Base-by-base conservation (phyloP, 2,113 vertebrate genomes). In the Triplophysa siluroides region DNA sequence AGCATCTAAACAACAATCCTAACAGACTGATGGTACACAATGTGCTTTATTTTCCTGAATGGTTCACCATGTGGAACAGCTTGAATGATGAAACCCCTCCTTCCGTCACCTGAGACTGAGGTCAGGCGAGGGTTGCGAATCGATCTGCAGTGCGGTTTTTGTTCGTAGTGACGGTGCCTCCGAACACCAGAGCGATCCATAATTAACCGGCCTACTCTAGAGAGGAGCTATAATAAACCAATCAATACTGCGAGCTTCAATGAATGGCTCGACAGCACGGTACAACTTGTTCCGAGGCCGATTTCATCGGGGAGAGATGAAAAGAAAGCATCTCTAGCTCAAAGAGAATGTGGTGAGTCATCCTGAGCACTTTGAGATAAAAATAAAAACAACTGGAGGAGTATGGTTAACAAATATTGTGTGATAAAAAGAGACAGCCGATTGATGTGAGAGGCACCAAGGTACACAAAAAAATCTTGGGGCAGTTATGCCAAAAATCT, bases 221-320 rank as follows among this genome's bases (percentile, higher is more conserved):
- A 85, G 85, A 85, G 78, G 79, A 84, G 78, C 87, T 81, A 86
- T 84, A 88, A 88, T 85, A 88, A 90, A 79, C 81, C 52, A 86
- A 92, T 92, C 90, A 89, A 90, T 92, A 91, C 54, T 13, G 85
- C 45, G 72, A 75, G 50, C 81, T 76, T 86, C 87, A 87, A 88
- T 85, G 87, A 91, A 90, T 85, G 84, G 85, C 76, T 64, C 79
- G 78, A 85, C 52, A 74, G 82, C 81, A 86, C 79, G 79, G 86
- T 85, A 80, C 24, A 74, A 87, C 87, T 87, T 76, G 87, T 88
- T 86, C 81, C 87, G 84, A 54, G 62, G 63, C 29, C 19, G 12
- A 76, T 74, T 79, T 80, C 41, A 60, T 63, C 11, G 5, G 47
- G 24, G 60, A 47, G 45, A 86, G 86, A 61, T 47, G 38, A 10